Evolutionary conservation across 1,140 invertebrate genomes (phyloP), one percentile per base, ranked within the genome.

Genomic region (Holcopasites calliopsidis): DNA sequence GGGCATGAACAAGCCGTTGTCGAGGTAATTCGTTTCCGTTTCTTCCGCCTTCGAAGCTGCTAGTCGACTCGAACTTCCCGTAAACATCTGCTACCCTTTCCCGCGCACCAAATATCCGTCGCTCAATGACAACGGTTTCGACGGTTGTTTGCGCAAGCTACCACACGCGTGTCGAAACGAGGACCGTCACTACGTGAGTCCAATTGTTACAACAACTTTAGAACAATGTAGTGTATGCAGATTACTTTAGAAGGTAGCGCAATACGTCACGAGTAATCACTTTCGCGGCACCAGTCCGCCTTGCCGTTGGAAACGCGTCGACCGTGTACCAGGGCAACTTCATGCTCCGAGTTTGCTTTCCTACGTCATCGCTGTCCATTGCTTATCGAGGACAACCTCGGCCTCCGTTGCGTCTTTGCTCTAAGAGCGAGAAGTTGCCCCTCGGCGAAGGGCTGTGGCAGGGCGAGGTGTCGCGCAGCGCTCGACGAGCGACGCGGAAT

Each of bases 171-270:
- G 87, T 88, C 85, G 89, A 91, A 89, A 89, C 87, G 70, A 86
- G 89, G 88, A 90, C 87, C 61, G 85, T 90, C 60, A 90, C 89
- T 90, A 91, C 89, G 90, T 91, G 90, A 91, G 90, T 91, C 82
- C 77, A 80, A 80, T 84, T 75, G 79, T 75, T 74, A 75, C 64
- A 74, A 75, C 70, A 72, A 86, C 81, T 55, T 35, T 80, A 75
- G 69, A 79, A 79, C 66, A 79, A 79, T 74, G 62, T 83, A 83
- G 81, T 81, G 58, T 73, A 58, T 68, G 55, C 72, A 21, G 72
- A 75, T 76, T 76, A 54, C 54, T 13, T 71, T 75, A 75, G 64
- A 75, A 75, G 72, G 64, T 75, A 75, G 72, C 50, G 64, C 64
- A 75, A 50, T 38, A 58, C 16, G 23, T 62, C 38, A 23, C 18